Conservation (phyloP, 2,888 invertebrate species). For the Scotopteryx bipunctaria region DNA sequence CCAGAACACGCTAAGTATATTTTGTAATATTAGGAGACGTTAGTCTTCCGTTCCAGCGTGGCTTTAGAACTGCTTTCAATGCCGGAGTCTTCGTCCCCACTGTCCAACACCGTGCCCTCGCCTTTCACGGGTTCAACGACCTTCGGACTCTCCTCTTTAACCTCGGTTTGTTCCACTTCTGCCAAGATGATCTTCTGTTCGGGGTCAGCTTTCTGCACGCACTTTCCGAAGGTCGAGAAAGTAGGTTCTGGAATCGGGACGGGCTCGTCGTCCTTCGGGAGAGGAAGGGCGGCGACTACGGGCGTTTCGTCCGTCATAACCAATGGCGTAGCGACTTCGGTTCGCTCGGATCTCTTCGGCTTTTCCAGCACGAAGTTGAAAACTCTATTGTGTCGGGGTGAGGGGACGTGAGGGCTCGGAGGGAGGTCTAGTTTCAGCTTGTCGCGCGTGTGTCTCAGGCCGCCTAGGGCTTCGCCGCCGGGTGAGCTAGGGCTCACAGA, state of each 20-base stretch:
- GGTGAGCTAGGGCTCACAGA: conserved; percentile 75
- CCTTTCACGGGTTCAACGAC: conserved; percentile 72
- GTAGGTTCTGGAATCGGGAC: conserved; percentile 71
- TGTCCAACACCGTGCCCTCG: conserved; percentile 85
- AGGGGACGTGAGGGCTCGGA: conserved; percentile 78
- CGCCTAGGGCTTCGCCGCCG: conserved; percentile 82
- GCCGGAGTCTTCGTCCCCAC: conserved; percentile 86
- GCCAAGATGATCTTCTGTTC: conserved; percentile 64
- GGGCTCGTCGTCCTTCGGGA: conserved; percentile 56
- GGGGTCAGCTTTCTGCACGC: conserved; percentile 53
- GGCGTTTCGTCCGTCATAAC: conserved; percentile 78
- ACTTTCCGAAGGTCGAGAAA: conserved; percentile 85
- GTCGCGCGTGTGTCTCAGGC: conserved; percentile 88
- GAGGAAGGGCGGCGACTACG: conserved; percentile 55
- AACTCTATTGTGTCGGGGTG: conserved; percentile 68
- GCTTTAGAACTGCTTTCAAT: conserved; percentile 85
- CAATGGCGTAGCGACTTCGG: conserved; percentile 53
- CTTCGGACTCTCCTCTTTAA: conserved; percentile 53
- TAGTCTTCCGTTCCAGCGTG: conserved; percentile 79
- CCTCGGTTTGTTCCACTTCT: conserved; percentile 43
- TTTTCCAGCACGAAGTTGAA: conserved; percentile 75
- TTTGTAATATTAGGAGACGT: conserved; percentile 54
- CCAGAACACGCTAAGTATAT: neutral
- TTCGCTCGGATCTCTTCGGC: conserved; percentile 55
- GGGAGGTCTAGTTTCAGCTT: conserved; percentile 88